Evolutionary conservation across 2,797 vertebrate genomes (phyloP).

Genomic region (Melanogrammus aeglefinus): DNA sequence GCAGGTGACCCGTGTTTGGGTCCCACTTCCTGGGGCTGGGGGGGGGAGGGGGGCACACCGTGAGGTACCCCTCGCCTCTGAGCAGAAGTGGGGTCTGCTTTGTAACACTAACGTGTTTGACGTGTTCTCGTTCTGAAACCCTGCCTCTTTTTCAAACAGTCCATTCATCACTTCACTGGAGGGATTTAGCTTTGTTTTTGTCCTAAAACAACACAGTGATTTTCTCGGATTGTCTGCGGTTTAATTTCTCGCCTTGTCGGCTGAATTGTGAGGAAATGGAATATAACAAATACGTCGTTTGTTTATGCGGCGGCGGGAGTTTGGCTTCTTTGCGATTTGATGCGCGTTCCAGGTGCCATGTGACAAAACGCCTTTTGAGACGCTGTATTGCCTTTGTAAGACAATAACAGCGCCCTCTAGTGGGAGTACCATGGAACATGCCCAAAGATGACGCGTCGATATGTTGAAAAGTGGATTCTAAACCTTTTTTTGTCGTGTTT

Average conservation of each 20-base stretch:
- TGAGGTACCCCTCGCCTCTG: too few species aligned
- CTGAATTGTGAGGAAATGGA: background rate
- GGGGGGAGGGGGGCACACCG: background rate
- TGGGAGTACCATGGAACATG: constrained; percentile 33
- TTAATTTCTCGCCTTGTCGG: too few species aligned
- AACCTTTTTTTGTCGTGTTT: background rate
- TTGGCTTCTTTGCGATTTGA: background rate
- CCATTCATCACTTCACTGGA: background rate
- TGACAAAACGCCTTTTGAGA: background rate
- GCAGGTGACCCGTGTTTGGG: constrained; percentile 44
- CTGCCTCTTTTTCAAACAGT: background rate
- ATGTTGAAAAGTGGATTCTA: constrained; percentile 1
- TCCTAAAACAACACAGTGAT: background rate
- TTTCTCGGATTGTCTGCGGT: background rate
- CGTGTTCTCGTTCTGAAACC: too few species aligned
- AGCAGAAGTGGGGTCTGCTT: too few species aligned
- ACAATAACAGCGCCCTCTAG: constrained; percentile 47
- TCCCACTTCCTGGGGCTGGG: background rate
- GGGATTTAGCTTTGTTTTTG: background rate
- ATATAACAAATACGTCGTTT: background rate
- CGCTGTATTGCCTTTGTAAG: background rate
- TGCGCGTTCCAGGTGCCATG: background rate
- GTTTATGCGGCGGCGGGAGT: background rate
- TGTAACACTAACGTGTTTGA: too few species aligned
- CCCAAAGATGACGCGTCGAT: background rate